Evolutionary conservation across 1,140 invertebrate genomes (phyloP), one percentile per base, ranked within the genome.

Genomic region (Bombus waltoni): DNA sequence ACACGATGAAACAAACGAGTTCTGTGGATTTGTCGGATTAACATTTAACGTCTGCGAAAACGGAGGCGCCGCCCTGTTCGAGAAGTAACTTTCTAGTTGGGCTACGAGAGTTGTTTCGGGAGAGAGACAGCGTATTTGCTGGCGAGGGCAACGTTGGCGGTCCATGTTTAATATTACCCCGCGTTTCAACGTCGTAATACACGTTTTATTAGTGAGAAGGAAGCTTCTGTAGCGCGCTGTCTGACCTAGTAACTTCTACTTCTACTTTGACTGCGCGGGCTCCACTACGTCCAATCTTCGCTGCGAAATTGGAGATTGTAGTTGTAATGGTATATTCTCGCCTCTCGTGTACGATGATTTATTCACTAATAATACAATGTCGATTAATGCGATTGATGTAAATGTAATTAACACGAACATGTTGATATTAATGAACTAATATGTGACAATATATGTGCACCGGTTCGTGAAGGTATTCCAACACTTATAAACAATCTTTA

Each of bases 141-240:
- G 18, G 25, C 15, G 38, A 22, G 47, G 11, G 47, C 18, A 44
- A 44, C 18, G 28, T 32, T 22, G 38, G 70, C 35, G 28, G 47
- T 74, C 57, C 38, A 53, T 28, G 68, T 79, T 79, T 79, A 68
- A 68, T 79, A 79, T 79, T 79, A 47, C 42, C 25, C 32, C 22
- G 62, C 77, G 77, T 70, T 68, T 47, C 77, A 79, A 79, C 77
- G 65, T 70, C 65, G 35, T 68, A 68, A 79, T 68, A 68, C 42
- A 47, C 32, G 32, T 25, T 79, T 68, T 79, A 79, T 79, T 79
- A 79, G 77, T 13, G 77, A 47, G 35, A 68, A 40, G 42, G n/a
- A 68, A 28, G 77, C 42, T 38, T 32, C n/a, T 68, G 9, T 25
- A 25, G 8, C 32, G 8, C 65, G 32, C 9, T 72, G 77, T 68